These are phyloP conservation scores for Patella vulgata DNA, from an alignment of 1,140 invertebrate genomes.

Conservation along the genomic window DNA sequence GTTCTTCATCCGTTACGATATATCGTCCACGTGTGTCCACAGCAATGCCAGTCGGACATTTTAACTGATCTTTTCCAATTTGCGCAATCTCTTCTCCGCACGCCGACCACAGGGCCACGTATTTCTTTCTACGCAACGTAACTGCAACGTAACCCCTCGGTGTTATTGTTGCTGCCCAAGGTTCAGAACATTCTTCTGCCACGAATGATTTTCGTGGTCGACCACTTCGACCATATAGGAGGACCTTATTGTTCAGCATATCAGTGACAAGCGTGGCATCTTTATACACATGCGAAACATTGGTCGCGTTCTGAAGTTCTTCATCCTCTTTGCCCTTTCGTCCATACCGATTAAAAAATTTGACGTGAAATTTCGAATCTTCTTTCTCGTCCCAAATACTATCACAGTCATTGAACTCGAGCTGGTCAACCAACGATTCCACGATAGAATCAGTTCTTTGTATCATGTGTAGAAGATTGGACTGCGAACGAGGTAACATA, in stretches of 20 bases:
- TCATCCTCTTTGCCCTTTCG: constrained; percentile 3
- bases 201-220: constrained; percentile 13
- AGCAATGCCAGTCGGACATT: constrained; percentile 34
- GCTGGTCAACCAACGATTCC: too few relatives aligned
- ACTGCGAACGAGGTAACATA: too few relatives aligned
- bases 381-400: too few relatives aligned
- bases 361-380: background rate
- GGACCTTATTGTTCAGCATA: constrained; percentile 16
- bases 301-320: constrained; percentile 10
- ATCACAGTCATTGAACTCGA: too few relatives aligned
- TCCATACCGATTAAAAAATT: constrained; percentile 4
- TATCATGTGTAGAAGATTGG: too few relatives aligned
- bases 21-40: constrained; percentile 27
- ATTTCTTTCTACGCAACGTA: constrained; percentile 21
- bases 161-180: constrained; percentile 21
- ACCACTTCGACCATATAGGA: constrained; percentile 4
- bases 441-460: too few relatives aligned
- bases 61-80: constrained; percentile 25
- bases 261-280: constrained; percentile 13
- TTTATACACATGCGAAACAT: constrained; percentile 5
- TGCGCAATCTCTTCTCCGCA: constrained; percentile 20
- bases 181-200: constrained; percentile 23
- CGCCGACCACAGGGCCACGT: constrained; percentile 26
- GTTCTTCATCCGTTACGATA: constrained; percentile 33
- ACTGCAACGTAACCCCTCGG: constrained; percentile 28